Conservation (phyloP, 2,797 vertebrate genomes). For the Sphenopsis melanotis region DNA sequence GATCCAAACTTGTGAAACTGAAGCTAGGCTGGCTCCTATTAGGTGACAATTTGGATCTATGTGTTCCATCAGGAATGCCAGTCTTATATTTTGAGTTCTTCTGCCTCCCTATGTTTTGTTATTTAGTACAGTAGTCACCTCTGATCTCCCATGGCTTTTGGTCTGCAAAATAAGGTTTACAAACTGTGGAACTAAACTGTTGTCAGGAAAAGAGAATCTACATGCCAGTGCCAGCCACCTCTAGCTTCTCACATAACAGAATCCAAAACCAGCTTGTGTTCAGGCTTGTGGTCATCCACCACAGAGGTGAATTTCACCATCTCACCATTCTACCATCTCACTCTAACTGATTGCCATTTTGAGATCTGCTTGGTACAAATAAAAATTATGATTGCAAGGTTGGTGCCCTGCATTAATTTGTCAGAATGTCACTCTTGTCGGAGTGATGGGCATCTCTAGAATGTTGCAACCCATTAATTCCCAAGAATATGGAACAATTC, state of each 20-base stretch:
- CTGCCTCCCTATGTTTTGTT: neutral
- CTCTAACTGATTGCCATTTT: neutral
- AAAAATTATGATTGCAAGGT: neutral
- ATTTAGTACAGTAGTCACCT: neutral
- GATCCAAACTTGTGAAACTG: neutral
- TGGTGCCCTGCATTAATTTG: neutral
- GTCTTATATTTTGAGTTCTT: neutral
- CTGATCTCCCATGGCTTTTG: neutral
- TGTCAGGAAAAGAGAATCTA: neutral
- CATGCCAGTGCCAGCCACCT: neutral
- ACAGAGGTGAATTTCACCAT: neutral
- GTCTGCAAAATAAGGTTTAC: neutral
- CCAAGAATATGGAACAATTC: neutral
- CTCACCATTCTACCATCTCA: neutral
- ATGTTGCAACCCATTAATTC: neutral
- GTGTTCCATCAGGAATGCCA: neutral
- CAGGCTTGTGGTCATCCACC: neutral
- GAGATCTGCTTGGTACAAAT: neutral
- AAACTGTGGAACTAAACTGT: neutral
- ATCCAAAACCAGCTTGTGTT: neutral
- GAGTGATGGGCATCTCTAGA: rapidly evolving
- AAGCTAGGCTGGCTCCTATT: neutral
- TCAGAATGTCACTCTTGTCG: neutral
- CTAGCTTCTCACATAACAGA: neutral
- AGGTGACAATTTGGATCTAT: neutral